Evolutionary conservation across 1,140 invertebrate species (phyloP).

Genomic region (Capitella teleta): DNA sequence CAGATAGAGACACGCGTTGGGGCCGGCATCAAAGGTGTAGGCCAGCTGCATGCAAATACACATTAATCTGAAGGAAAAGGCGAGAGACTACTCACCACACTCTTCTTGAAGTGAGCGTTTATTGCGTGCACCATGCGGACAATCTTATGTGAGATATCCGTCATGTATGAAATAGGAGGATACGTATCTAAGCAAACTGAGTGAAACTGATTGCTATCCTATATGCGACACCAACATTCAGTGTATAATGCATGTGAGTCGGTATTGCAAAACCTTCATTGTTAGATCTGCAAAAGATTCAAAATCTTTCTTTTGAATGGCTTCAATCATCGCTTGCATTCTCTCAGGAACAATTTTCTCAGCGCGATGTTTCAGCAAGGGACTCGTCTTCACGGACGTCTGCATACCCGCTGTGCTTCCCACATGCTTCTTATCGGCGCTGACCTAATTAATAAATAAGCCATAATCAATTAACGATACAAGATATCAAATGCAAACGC

Average conservation of each 20-base stretch:
- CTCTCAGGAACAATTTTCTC: conserved; percentile 58
- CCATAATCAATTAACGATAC: neutral
- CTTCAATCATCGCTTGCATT: conserved; percentile 57
- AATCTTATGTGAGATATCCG: conserved; percentile 69
- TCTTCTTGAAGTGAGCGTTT: conserved; percentile 54
- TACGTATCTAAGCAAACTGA: conserved; percentile 86
- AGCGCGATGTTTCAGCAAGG: conserved; percentile 65
- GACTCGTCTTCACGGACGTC: conserved; percentile 65
- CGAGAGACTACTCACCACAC: conserved; percentile 46
- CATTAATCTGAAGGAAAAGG: neutral
- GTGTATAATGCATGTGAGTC: neutral
- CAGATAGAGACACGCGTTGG: conserved; percentile 86
- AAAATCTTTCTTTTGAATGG: conserved; percentile 74
- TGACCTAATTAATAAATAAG: conserved; percentile 48
- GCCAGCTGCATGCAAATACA: conserved; percentile 50
- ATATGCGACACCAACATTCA: neutral
- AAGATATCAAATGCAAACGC: conserved; percentile 18
- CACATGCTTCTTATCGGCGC: conserved; percentile 71
- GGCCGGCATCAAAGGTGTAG: conserved; percentile 96
- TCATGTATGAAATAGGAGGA: conserved; percentile 89
- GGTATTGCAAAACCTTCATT: conserved; percentile 55
- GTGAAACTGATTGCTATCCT: conserved; percentile 96
- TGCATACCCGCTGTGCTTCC: conserved; percentile 89
- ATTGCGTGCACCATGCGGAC: conserved; percentile 69
- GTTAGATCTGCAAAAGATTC: conserved; percentile 78